A percentile compares a stretch with the other conserved stretches of the same genome.
Evolutionary conservation across 2,797 vertebrate species (phyloP).

Genomic region (Halcyon smyrnensis): DNA sequence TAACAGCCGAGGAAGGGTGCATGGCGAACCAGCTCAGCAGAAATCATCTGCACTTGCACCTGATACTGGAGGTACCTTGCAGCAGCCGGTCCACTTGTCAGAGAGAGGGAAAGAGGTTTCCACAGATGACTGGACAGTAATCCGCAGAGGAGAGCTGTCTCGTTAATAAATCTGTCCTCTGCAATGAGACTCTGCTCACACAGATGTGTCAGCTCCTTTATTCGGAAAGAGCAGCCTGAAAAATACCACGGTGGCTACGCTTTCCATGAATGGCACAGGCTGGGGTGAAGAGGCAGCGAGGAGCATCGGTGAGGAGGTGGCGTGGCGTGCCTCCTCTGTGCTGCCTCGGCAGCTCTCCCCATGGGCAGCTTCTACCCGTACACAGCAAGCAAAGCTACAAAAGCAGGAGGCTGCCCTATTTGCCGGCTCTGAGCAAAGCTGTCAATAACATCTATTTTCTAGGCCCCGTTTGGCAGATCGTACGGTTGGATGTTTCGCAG

Average conservation of each 20-base stretch:
- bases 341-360: neutral
- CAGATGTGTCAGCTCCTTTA: constrained; percentile 32
- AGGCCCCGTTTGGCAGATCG: neutral
- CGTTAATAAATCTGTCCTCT: neutral
- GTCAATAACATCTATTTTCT: neutral
- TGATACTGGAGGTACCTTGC: neutral
- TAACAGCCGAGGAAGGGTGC: neutral
- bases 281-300: neutral
- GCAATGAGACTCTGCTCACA: neutral
- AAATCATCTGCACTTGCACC: constrained; percentile 20
- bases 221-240: neutral
- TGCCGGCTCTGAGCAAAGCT: neutral
- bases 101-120: neutral
- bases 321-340: fast-evolving
- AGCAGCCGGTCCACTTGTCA: constrained; percentile 15
- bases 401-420: neutral
- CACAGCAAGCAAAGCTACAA: fast-evolving
- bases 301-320: neutral
- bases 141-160: neutral
- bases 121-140: constrained; percentile 44
- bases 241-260: neutral
- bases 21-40: constrained; percentile 24
- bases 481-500: neutral
- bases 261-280: neutral
- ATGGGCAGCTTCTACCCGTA: neutral